phyloP scores from a whole-genome alignment of 2,888 invertebrate species.

The Pristionchus arcanus region DNA sequence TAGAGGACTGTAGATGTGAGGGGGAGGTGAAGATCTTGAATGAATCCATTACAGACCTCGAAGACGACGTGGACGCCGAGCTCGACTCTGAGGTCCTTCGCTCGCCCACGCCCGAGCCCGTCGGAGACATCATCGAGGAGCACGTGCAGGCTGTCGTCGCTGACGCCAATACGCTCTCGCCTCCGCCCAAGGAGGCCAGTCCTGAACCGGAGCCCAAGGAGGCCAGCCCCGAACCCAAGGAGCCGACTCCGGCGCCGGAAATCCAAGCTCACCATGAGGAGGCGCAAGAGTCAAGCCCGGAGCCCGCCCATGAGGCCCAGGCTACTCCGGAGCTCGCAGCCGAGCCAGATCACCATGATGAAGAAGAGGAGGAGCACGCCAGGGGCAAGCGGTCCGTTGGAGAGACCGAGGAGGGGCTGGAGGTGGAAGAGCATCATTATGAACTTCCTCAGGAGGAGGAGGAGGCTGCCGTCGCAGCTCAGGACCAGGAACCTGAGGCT shows the following conservation, averaged over 20 bases:
- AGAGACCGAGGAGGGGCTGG: background rate
- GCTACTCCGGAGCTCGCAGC: background rate
- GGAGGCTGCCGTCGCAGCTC: too few species aligned
- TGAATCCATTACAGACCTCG: background rate
- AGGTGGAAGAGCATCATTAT: background rate
- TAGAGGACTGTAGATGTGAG: too few species aligned
- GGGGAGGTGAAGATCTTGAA: too few species aligned
- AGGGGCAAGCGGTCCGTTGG: background rate
- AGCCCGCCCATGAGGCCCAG: background rate
- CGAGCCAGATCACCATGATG: too few species aligned
- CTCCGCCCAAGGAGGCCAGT: background rate
- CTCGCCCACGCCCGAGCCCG: constrained; percentile 46
- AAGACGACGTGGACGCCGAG: constrained; percentile 43
- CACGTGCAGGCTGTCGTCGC: background rate
- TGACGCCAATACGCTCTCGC: background rate
- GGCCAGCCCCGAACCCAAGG: background rate
- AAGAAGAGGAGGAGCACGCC: constrained; percentile 19
- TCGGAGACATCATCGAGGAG: constrained; percentile 52
- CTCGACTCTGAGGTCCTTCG: background rate
- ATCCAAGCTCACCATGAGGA: background rate
- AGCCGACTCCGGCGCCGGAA: background rate
- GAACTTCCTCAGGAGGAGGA: background rate
- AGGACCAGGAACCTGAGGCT: background rate
- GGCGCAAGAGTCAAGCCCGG: background rate
- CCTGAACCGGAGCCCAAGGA: background rate